Conservation (phyloP, 1,140 invertebrate species). For the Penaeus japonicus region DNA sequence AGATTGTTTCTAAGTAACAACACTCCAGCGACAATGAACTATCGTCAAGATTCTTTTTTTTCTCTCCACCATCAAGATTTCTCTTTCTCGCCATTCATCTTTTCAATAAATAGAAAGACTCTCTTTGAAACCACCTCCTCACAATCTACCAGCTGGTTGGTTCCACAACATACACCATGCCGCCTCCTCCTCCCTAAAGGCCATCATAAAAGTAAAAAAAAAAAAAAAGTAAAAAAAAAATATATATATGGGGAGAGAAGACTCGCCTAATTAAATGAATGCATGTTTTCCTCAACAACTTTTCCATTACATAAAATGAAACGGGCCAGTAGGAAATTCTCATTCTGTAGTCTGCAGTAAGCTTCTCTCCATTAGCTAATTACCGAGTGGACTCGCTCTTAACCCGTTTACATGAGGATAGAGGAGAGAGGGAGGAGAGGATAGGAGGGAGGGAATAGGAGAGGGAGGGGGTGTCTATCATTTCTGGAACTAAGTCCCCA, state of each 20-base stretch:
- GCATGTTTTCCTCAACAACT: slow-evolving; percentile 49
- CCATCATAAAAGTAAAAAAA: no score
- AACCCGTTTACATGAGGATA: background rate
- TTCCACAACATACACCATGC: no score
- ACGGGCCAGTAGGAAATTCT: slow-evolving; percentile 39
- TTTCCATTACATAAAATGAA: slow-evolving; percentile 57
- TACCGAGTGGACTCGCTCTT: slow-evolving; percentile 16
- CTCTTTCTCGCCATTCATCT: no score
- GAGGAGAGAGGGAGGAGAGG: background rate
- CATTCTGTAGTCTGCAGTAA: slow-evolving; percentile 56
- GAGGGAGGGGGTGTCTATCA: background rate
- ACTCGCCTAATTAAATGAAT: slow-evolving; percentile 49
- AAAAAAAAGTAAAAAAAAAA: background rate
- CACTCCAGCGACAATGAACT: no score
- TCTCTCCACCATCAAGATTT: no score
- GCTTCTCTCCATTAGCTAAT: slow-evolving; percentile 52
- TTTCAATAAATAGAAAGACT: no score
- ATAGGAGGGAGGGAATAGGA: background rate
- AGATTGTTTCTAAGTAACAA: no score
- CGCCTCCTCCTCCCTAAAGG: no score
- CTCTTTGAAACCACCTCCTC: no score
- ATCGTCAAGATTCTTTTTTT: no score
- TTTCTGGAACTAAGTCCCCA: background rate
- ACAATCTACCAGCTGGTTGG: no score
- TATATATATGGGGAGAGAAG: slow-evolving; percentile 6